phyloP scores from a whole-genome alignment of 2,888 invertebrate species.

The Epirrhoe alternata region DNA sequence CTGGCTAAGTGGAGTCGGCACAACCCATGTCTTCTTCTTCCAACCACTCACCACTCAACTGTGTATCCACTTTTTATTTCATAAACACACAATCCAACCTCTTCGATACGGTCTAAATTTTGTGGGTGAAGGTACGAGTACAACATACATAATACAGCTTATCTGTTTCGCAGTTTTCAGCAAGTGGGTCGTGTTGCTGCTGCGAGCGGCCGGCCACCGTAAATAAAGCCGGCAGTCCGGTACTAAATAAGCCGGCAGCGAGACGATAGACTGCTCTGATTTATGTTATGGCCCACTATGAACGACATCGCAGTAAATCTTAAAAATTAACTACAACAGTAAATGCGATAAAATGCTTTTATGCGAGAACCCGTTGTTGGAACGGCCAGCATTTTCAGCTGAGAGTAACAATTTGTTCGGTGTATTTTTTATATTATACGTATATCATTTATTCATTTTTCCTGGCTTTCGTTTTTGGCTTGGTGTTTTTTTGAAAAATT shows the following conservation, averaged over 20 bases:
- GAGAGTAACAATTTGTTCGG: constrained; percentile 12
- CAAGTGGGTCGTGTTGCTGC: constrained; percentile 21
- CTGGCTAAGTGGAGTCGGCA: too few species aligned
- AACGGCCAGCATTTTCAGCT: constrained; percentile 23
- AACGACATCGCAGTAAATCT: constrained; percentile 58
- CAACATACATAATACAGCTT: not conserved
- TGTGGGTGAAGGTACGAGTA: too few species aligned
- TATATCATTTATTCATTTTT: not conserved
- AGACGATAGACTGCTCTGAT: constrained; percentile 60
- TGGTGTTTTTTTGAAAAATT: not conserved
- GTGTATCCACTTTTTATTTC: too few species aligned
- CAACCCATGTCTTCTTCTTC: too few species aligned
- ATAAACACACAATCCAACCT: too few species aligned
- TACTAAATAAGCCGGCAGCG: constrained; percentile 55
- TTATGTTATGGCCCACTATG: constrained; percentile 61
- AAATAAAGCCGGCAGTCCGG: constrained; percentile 34
- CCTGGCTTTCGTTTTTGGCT: not conserved
- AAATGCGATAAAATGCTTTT: constrained; percentile 42
- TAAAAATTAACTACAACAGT: constrained; percentile 51
- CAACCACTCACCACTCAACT: too few species aligned
- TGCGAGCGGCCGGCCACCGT: constrained; percentile 30
- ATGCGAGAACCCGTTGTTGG: constrained; percentile 23
- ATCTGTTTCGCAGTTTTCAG: constrained; percentile 25
- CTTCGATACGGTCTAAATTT: too few species aligned
- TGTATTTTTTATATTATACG: constrained; percentile 4